Evolutionary conservation across 2,113 vertebrate species (phyloP), one percentile per base, ranked within the genome.

Genomic region (Ploceus nigricollis): DNA sequence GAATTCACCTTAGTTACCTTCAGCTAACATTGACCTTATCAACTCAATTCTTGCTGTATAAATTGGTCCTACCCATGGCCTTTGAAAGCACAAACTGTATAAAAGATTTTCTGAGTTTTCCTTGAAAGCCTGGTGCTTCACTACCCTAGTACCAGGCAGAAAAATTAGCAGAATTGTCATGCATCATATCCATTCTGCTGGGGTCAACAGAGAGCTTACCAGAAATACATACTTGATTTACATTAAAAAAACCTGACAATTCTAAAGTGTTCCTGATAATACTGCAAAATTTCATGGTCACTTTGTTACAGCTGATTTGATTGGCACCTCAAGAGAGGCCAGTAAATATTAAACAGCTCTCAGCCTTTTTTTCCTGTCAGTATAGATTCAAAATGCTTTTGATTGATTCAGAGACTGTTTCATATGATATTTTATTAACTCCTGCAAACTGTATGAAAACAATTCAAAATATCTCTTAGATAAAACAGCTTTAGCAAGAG

Each of bases 401-500:
- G 77, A 64, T 83, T 65, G 40, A 96, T 95, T 97, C 84, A 93
- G 82, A 81, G 60, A 42, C 45, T 78, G 66, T 88, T 87, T 96
- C 93, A 69, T 73, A 90, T 76, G 76, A 72, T 96, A 97, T 95
- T 97, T 97, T 89, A 96, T 96, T 95, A 96, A 82, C 80, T 96
- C 75, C 45, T 76, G 66, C 63, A 83, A 96, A 70, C 56, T 95
- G 70, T 92, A 92, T 94, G 95, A 96, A 96, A 97, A 96, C 64
- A 94, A 96, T 93, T 90, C 54, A 91, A 95, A 91, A 95, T 91
- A 89, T 87, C 95, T 94, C 77, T 78, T 86, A 85, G 66, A 96
- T 93, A 84, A 87, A 94, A 87, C 89, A 96, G 90, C 75, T 84
- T 93, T 91, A 85, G 70, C n/a, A 91, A 95, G 89, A 79, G 19